These are phyloP conservation scores for Leptinotarsa juncta DNA, from an alignment of 2,888 invertebrate species.

Conservation along the genomic window DNA sequence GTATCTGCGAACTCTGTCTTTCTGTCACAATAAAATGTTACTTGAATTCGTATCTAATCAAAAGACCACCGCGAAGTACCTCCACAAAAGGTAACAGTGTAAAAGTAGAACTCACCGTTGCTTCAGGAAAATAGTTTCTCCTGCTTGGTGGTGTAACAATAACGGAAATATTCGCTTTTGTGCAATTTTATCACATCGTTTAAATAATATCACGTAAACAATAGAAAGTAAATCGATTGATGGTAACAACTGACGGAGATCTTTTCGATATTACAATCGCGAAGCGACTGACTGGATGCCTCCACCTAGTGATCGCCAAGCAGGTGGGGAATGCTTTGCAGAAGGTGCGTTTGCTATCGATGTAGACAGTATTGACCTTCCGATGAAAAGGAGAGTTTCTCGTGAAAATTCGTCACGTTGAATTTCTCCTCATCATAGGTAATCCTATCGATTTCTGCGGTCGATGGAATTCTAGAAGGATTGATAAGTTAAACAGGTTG, in stretches of 20 bases:
- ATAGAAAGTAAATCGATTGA: background rate
- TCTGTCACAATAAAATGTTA: too few relatives aligned
- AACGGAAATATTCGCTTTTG: background rate
- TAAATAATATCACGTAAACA: background rate
- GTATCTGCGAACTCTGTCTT: too few relatives aligned
- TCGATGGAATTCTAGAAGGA: background rate
- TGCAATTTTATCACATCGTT: background rate
- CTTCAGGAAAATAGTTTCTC: background rate
- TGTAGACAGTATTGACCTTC: slow-evolving; percentile 3
- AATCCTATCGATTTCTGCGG: background rate
- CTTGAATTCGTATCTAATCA: too few relatives aligned
- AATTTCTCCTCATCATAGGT: background rate
- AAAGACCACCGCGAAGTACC: too few relatives aligned
- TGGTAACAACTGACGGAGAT: background rate
- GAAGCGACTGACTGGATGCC: background rate
- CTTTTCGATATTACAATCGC: background rate
- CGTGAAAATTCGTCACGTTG: background rate
- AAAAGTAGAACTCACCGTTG: background rate
- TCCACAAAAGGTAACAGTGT: too few relatives aligned
- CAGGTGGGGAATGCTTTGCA: background rate
- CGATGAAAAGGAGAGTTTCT: background rate
- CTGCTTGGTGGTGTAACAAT: background rate
- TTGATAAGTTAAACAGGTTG: too few relatives aligned
- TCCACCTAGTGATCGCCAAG: background rate
- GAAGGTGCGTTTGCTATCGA: background rate